Evolutionary conservation across 2,888 invertebrate species (phyloP), one percentile per base, ranked within the genome.

Genomic region (Liopterus haemorrhoidalis): DNA sequence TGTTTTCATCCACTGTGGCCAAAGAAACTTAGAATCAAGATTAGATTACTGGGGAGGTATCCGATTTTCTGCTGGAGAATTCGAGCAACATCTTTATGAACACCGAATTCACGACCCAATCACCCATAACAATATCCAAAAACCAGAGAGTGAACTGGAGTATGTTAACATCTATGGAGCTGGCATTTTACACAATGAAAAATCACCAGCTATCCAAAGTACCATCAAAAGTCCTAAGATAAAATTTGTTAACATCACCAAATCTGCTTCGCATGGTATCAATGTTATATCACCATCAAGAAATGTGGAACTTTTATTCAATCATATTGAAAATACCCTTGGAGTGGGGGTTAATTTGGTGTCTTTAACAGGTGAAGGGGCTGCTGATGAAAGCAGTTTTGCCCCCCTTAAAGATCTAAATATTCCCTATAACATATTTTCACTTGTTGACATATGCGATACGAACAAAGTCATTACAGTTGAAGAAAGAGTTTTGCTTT

Each of bases 11-110:
- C 84, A 89, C 56, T 99, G 99, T 62, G 92, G 90, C 1, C 70
- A 72, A 42, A 72, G 79, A 58, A 84, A 83, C 61, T 67, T 84
- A 4, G 71, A 78, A 3, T 71, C 76, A 8, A 70, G 72, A 12
- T 72, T 77, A 44, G 79, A 85, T 35, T 91, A 92, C 61, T 99
- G 99, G 99, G 99, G 97, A 28, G 97, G 97, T 22, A 82, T 99
- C 50, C 75, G 96, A 49, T 94, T 96, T 63, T 84, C 93, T 1
- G 82, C 88, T 62, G 79, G 87, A 2, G 85, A 90, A 63, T 93
- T 92, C 63, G 94, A 96, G 64, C 86, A 89, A 64, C 81, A 85
- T 51, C 68, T 85, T 2, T 89, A 86, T 60, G 84, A 86, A 55
- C 81, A 86, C 57, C 75, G 88, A 41, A 79, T 88, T 44, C 90